These are phyloP conservation scores for Sebastes minor DNA, from an alignment of 2,797 vertebrate species.

Conservation along the genomic window DNA sequence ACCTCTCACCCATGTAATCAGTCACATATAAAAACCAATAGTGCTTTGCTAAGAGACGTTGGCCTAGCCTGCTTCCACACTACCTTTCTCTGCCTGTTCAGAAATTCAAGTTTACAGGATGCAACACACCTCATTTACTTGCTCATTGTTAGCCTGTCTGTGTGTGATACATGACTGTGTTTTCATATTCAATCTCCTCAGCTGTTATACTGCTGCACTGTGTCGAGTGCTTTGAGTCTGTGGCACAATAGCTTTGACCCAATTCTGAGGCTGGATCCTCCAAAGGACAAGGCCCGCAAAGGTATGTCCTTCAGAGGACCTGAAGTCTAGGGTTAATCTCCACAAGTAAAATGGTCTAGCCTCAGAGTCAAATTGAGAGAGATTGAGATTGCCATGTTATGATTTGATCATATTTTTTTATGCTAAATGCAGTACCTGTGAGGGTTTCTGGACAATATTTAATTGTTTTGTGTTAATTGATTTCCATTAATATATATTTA, in stretches of 20 bases:
- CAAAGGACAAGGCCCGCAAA: not conserved
- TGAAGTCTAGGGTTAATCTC: not conserved
- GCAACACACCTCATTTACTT: not conserved
- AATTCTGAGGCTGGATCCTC: not conserved
- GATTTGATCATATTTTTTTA: too few relatives aligned
- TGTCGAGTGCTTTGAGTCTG: not conserved
- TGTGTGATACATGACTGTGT: not conserved
- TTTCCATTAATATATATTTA: too few relatives aligned
- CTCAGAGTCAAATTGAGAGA: not conserved
- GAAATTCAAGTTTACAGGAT: not conserved
- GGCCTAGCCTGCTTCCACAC: not conserved
- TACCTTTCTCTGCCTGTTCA: not conserved
- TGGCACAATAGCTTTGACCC: not conserved
- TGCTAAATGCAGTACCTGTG: too few relatives aligned
- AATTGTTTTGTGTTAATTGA: too few relatives aligned
- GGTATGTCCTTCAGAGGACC: not conserved
- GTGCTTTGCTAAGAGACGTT: slow-evolving; percentile 14
- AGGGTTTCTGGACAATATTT: too few relatives aligned
- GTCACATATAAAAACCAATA: slow-evolving; percentile 79
- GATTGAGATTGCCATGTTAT: too few relatives aligned
- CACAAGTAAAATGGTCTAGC: not conserved
- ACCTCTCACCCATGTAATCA: slow-evolving; percentile 79
- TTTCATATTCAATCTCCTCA: not conserved
- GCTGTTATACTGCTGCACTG: not conserved
- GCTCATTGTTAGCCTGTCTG: too few relatives aligned